Evolutionary conservation across 2,888 invertebrate species (phyloP), one percentile per base, ranked within the genome.

Genomic region (Myopa testacea): DNA sequence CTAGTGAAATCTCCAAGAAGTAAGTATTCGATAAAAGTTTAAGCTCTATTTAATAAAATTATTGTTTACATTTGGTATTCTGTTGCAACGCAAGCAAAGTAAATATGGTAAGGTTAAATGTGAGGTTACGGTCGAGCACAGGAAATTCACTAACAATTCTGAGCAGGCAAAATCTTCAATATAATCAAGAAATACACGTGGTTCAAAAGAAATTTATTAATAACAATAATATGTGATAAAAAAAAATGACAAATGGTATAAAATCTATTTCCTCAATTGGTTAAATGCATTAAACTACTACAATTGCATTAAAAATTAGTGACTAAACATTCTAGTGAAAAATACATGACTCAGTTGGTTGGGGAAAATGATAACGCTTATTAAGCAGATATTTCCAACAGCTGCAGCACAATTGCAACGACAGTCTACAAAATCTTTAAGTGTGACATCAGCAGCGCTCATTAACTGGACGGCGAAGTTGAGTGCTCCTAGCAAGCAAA

Each of bases 1-100:
- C 84, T 78, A 85, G 84, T 81, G 87, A 88, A 84, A 77, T 88
- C 60, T 88, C 88, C 38, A 88, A 88, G 82, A 88, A 88, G 88
- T 88, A 84, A 88, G 88, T 84, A 68, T 40, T 75, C 45, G 7
- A 67, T 45, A 34, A 60, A 70, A 55, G 55, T 55, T 55, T 26
- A 26, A 55, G 5, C n/a, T 55, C 16, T n/a, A 55, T n/a, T 55
- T 55, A 55, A 55, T 55, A 55, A 16, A 45, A 45, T 10, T 45
- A 45, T 45, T 45, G 6, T 10, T 45, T 45, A 45, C 10, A 10
- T 45, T 6, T 6, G 45, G 45, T 45, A 55, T n/a, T 55, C 8
- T n/a, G 10, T 55, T n/a, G 74, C 37, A 78, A 78, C 76, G 75
- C 79, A 81, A 82, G 81, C 81, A 80, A 82, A 82, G 79, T 82